Conservation (phyloP, 2,888 invertebrate species). For the Hyalella azteca region DNA sequence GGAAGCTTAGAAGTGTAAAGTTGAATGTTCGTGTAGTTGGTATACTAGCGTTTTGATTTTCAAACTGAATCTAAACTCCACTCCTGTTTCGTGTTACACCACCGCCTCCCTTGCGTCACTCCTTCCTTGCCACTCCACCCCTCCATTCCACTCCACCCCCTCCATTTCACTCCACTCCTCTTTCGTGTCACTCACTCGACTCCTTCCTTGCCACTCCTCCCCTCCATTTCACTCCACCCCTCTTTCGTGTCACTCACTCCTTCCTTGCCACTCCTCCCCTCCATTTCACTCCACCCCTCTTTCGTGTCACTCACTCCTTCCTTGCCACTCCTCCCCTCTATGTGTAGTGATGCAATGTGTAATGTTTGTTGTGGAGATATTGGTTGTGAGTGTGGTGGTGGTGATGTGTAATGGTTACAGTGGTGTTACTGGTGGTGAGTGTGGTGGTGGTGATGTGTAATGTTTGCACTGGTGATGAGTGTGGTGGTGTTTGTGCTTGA, state of each 20-base stretch:
- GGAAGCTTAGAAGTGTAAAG: too few species aligned
- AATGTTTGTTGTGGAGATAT: background rate
- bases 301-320: conserved; percentile 3
- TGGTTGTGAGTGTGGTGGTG: background rate
- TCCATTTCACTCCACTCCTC: background rate
- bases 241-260: background rate
- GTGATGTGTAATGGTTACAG: background rate
- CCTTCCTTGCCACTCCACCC: background rate
- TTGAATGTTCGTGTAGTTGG: too few species aligned
- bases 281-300: background rate
- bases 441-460: background rate
- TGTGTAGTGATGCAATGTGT: background rate
- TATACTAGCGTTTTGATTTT: too few species aligned
- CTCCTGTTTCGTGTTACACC: background rate
- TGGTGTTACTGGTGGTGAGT: background rate
- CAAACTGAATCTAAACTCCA: background rate
- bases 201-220: background rate
- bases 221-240: background rate
- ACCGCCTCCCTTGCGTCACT: background rate
- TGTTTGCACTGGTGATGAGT: background rate
- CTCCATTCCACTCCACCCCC: background rate
- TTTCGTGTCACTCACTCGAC: background rate
- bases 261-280: background rate
- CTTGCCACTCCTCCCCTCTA: too few species aligned
- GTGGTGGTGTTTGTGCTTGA: background rate